Percentiles rank a stretch among this genome's conserved stretches.
Conservation (phyloP, 1,140 invertebrate species). For the Callitettix versicolor region DNA sequence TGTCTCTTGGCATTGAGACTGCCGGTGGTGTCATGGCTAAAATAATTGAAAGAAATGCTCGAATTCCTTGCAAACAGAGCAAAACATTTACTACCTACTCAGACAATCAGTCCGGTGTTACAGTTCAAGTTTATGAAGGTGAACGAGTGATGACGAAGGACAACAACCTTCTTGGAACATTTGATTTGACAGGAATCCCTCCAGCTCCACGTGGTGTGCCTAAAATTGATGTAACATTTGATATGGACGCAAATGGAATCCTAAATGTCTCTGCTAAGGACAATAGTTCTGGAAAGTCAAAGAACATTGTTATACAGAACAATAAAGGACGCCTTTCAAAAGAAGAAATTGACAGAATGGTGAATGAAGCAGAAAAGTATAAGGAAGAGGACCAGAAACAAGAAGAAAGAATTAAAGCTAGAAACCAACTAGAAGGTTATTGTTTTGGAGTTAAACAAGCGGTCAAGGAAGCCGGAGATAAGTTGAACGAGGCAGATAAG, state of each 20-base stretch:
- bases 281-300: conserved; percentile 39
- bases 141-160: conserved; percentile 69
- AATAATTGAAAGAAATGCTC: conserved; percentile 46
- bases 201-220: conserved; percentile 64
- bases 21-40: too few species aligned
- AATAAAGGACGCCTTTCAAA: conserved; percentile 41
- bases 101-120: conserved; percentile 58
- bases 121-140: conserved; percentile 69
- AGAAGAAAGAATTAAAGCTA: conserved; percentile 43
- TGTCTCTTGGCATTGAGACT: too few species aligned
- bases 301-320: conserved; percentile 44
- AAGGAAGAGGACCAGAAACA: conserved; percentile 42
- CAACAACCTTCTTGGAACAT: conserved; percentile 66
- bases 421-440: conserved; percentile 59
- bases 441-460: conserved; percentile 53
- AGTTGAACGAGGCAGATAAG: conserved; percentile 32
- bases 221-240: too few species aligned
- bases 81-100: conserved; percentile 51
- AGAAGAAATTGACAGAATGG: conserved; percentile 48
- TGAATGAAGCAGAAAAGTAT: conserved; percentile 52
- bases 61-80: conserved; percentile 49
- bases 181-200: conserved; percentile 66
- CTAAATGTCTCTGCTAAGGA: conserved; percentile 42
- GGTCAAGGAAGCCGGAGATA: conserved; percentile 37
- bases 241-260: too few species aligned